Evolutionary conservation across 2,797 vertebrate species (phyloP).

Genomic region (Antennarius maculatus): DNA sequence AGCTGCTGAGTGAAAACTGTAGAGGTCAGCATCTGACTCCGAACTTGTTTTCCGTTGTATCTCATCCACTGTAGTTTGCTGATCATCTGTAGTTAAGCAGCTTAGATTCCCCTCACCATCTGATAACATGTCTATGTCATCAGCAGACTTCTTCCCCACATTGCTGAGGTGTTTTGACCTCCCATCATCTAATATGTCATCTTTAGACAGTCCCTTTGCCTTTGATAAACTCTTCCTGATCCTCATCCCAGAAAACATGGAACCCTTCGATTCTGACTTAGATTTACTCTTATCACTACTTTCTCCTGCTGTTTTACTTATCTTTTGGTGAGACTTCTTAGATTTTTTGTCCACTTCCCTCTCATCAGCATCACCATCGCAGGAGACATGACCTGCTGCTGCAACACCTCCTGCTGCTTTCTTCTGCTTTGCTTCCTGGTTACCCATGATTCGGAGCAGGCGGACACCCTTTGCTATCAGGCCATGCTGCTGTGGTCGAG

Average conservation of each 20-base stretch:
- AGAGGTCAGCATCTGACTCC: slow-evolving; percentile 92
- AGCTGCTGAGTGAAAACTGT: slow-evolving; percentile 94
- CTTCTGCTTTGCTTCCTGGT: slow-evolving; percentile 93
- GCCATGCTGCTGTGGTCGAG: slow-evolving; percentile 82
- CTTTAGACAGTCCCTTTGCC: slow-evolving; percentile 84
- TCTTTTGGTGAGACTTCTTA: slow-evolving; percentile 84
- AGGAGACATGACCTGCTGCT: slow-evolving; percentile 75
- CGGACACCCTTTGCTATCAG: slow-evolving; percentile 80
- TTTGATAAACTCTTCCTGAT: slow-evolving; percentile 89
- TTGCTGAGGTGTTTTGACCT: slow-evolving; percentile 75
- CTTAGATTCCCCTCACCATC: slow-evolving; percentile 83
- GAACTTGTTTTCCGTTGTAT: slow-evolving; percentile 87
- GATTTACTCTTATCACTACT: slow-evolving; percentile 82
- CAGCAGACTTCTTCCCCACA: slow-evolving; percentile 77
- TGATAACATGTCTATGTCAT: slow-evolving; percentile 78
- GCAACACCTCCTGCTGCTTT: slow-evolving; percentile 82
- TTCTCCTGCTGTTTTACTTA: slow-evolving; percentile 79
- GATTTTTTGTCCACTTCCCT: slow-evolving; percentile 87
- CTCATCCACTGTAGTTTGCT: slow-evolving; percentile 71
- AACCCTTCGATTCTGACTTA: slow-evolving; percentile 87
- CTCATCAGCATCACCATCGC: slow-evolving; percentile 77
- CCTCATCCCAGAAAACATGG: slow-evolving; percentile 92
- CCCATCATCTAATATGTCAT: slow-evolving; percentile 81
- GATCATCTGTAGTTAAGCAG: slow-evolving; percentile 69
- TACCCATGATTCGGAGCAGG: slow-evolving; percentile 89